A percentile compares a stretch with the other conserved stretches of the same genome.
Evolutionary conservation across 2,113 vertebrate genomes (phyloP).

Genomic region (Pogona vitticeps): DNA sequence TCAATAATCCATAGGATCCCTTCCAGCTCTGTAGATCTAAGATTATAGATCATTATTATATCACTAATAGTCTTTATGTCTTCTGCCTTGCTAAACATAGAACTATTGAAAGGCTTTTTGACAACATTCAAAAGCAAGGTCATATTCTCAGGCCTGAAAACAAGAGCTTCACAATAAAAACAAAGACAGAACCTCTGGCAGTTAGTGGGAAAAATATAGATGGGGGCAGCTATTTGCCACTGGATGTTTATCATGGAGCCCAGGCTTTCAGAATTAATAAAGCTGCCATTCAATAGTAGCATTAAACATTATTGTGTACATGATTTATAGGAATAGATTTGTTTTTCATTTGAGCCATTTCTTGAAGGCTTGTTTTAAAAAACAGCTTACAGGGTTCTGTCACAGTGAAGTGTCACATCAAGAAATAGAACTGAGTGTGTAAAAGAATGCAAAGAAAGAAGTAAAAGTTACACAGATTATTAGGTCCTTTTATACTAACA

Average conservation of each 20-base stretch:
- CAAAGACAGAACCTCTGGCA: background rate
- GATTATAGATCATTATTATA: too few species aligned
- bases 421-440: background rate
- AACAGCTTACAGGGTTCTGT: background rate
- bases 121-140: background rate
- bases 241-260: background rate
- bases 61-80: background rate
- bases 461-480: background rate
- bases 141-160: background rate
- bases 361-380: background rate
- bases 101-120: background rate
- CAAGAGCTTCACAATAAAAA: background rate
- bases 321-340: slow-evolving; percentile 8
- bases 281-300: background rate
- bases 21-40: too few species aligned
- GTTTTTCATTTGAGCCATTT: slow-evolving; percentile 8
- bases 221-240: background rate
- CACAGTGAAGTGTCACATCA: background rate
- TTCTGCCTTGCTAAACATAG: background rate
- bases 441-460: background rate
- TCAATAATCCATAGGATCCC: too few species aligned
- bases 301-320: background rate
- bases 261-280: background rate
- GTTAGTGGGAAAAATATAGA: background rate
- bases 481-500: too few species aligned